Conservation (phyloP, 2,888 invertebrate species). For the Andricus curvator region DNA sequence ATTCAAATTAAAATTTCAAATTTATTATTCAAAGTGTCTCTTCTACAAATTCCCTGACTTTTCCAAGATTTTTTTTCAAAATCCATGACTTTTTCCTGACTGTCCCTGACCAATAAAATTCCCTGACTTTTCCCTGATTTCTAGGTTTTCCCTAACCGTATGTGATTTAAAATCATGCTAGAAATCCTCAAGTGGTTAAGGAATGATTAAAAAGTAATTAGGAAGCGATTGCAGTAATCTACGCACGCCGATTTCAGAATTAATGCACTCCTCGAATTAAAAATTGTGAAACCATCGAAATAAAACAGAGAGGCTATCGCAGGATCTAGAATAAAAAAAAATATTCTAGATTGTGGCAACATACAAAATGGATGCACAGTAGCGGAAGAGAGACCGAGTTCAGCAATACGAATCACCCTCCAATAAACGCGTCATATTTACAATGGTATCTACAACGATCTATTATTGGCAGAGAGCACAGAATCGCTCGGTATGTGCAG, state of each 20-base stretch:
- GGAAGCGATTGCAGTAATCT: background rate
- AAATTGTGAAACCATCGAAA: slow-evolving; percentile 16
- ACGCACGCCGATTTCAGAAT: background rate
- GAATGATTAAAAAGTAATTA: too few relatives aligned
- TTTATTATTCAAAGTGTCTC: too few relatives aligned
- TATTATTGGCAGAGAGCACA: slow-evolving; percentile 66
- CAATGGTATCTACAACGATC: slow-evolving; percentile 70
- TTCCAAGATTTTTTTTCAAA: too few relatives aligned
- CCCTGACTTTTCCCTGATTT: too few relatives aligned
- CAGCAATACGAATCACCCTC: slow-evolving; percentile 26
- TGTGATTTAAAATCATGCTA: too few relatives aligned
- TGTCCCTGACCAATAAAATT: too few relatives aligned
- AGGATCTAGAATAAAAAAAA: background rate
- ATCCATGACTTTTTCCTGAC: too few relatives aligned
- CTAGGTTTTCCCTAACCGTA: too few relatives aligned
- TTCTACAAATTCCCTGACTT: too few relatives aligned
- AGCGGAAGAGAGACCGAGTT: slow-evolving; percentile 28
- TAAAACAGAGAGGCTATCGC: background rate
- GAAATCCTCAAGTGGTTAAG: too few relatives aligned
- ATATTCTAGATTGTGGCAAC: slow-evolving; percentile 15
- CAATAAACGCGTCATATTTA: slow-evolving; percentile 74
- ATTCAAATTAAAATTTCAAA: too few relatives aligned
- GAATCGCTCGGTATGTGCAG: slow-evolving; percentile 45
- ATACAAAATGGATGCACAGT: slow-evolving; percentile 16
- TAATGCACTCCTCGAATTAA: background rate